Evolutionary conservation across 2,888 invertebrate genomes (phyloP).

Genomic region (Ectemnius cavifrons): DNA sequence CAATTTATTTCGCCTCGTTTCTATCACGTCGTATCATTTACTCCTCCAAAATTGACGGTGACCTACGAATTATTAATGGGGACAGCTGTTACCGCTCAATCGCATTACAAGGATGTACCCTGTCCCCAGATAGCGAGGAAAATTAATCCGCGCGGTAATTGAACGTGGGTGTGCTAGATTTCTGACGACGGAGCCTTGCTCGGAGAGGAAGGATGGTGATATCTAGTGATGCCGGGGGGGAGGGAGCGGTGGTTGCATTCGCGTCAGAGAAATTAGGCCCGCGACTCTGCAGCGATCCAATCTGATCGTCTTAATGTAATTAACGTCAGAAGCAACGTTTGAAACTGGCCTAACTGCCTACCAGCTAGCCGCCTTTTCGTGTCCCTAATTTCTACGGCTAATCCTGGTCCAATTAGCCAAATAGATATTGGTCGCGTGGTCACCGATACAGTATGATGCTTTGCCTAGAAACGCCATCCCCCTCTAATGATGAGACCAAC

Average conservation of each 20-base stretch:
- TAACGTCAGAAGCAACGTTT: background rate
- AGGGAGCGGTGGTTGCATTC: background rate
- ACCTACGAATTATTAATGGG: too few species aligned
- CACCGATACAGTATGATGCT: background rate
- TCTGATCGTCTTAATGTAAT: constrained; percentile 14
- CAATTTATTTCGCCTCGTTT: too few species aligned
- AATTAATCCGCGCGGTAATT: background rate
- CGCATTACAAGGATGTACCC: too few species aligned
- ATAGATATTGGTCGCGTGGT: background rate
- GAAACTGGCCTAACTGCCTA: background rate
- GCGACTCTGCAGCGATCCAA: background rate
- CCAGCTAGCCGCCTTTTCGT: background rate
- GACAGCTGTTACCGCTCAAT: too few species aligned
- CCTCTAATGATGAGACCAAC: too few species aligned
- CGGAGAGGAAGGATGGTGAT: too few species aligned
- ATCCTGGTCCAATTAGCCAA: constrained; percentile 1
- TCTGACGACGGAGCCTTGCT: background rate
- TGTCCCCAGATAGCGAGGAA: too few species aligned
- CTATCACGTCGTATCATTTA: too few species aligned
- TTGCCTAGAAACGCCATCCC: too few species aligned
- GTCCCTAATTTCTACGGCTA: background rate
- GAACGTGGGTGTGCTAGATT: constrained; percentile 1
- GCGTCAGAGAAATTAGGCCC: background rate
- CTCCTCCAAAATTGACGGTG: too few species aligned
- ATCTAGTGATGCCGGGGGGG: too few species aligned